Percentiles rank a stretch among this genome's conserved stretches.
Conservation (phyloP, 2,888 invertebrate species). For the Kryphioiulus occultus region DNA sequence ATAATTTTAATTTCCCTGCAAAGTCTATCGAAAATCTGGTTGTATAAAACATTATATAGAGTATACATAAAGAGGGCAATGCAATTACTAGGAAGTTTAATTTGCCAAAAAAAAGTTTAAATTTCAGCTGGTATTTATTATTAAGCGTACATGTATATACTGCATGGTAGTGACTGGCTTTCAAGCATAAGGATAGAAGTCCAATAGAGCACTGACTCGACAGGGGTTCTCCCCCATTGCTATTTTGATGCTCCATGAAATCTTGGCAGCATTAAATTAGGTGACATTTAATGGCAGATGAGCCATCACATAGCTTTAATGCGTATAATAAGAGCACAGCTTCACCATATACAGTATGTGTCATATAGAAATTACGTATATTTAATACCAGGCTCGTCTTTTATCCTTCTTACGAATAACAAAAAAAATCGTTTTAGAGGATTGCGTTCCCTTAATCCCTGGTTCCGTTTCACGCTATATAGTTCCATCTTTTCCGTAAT, state of each 20-base stretch:
- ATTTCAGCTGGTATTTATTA: background rate
- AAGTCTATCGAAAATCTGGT: background rate
- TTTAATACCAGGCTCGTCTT: slow-evolving; percentile 18
- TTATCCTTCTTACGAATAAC: slow-evolving; percentile 15
- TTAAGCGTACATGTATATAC: background rate
- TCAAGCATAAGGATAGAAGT: background rate
- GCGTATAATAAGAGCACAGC: slow-evolving; percentile 18
- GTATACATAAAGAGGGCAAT: background rate
- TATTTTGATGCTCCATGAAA: slow-evolving; percentile 26
- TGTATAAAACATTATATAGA: background rate
- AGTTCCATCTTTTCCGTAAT: background rate
- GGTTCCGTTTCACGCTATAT: slow-evolving; percentile 17
- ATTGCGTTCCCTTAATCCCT: slow-evolving; percentile 10
- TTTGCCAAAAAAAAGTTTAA: background rate
- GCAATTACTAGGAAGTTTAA: background rate
- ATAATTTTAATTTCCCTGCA: background rate
- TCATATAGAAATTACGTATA: background rate
- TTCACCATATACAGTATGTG: background rate
- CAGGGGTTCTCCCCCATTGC: slow-evolving; percentile 20
- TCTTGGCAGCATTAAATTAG: slow-evolving; percentile 14
- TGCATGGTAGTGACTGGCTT: background rate
- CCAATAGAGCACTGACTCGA: background rate
- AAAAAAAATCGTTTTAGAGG: slow-evolving; percentile 22
- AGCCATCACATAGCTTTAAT: slow-evolving; percentile 35
- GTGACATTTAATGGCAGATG: slow-evolving; percentile 26